A percentile compares a stretch with the other conserved stretches of the same genome.
phyloP scores from a whole-genome alignment of 2,888 invertebrate species.

The Eristalinus aeneus region DNA sequence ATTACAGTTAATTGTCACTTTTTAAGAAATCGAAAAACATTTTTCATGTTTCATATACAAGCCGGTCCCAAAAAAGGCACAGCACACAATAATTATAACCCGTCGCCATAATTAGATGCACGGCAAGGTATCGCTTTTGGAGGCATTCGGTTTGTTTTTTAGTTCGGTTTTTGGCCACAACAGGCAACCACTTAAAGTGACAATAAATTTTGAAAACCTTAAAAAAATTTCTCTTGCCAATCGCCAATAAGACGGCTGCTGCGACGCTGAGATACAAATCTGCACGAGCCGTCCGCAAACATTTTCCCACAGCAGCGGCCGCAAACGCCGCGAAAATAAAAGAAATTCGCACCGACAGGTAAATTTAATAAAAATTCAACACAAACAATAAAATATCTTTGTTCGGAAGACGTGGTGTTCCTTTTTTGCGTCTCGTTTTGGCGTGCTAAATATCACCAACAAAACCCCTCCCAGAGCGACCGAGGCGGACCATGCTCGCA shows the following conservation, averaged over 20 bases:
- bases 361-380: conserved; percentile 53
- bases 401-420: conserved; percentile 44
- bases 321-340: background rate
- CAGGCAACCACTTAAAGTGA: conserved; percentile 54
- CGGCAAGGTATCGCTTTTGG: conserved; percentile 26
- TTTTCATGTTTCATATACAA: conserved; percentile 48
- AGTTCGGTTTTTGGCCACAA: background rate
- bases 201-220: conserved; percentile 56
- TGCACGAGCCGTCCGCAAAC: conserved; percentile 10
- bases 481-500: conserved; percentile 1
- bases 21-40: conserved; percentile 51
- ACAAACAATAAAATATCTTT: conserved; percentile 66
- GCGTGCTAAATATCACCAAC: conserved; percentile 41
- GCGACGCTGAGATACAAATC: conserved; percentile 54
- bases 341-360: conserved; percentile 55
- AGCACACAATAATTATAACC: conserved; percentile 43
- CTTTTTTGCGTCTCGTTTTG: conserved; percentile 2
- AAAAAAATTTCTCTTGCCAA: conserved; percentile 8
- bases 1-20: conserved; percentile 55
- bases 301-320: conserved; percentile 61
- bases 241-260: conserved; percentile 25
- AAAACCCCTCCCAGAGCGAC: background rate
- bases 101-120: conserved; percentile 48
- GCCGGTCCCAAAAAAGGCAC: conserved; percentile 5
- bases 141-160: background rate